These are phyloP conservation scores for Chaitophorus viminalis DNA, from an alignment of 2,888 invertebrate species.

Conservation along the genomic window DNA sequence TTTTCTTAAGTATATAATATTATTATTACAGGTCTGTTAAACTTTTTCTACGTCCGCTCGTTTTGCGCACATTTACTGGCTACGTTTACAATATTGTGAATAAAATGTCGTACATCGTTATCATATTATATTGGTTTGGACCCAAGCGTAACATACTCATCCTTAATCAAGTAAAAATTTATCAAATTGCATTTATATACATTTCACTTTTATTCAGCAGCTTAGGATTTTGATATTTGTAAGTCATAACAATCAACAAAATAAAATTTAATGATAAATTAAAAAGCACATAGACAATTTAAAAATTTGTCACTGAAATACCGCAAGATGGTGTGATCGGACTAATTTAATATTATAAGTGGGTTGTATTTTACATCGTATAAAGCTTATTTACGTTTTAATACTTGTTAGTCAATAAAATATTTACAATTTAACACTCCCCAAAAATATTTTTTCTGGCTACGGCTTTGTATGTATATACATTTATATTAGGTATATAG, in stretches of 20 bases:
- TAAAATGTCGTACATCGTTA: not conserved
- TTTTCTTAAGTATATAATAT: not conserved
- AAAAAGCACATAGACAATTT: too few relatives aligned
- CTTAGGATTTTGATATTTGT: not conserved
- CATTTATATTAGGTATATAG: too few relatives aligned
- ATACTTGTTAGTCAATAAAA: too few relatives aligned
- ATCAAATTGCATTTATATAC: not conserved
- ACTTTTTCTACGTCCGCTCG: not conserved
- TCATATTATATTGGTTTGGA: not conserved
- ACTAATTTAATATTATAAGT: too few relatives aligned
- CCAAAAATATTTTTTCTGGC: too few relatives aligned
- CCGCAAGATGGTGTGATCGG: too few relatives aligned
- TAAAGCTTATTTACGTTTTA: too few relatives aligned
- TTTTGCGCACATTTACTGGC: not conserved
- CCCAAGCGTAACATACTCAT: not conserved
- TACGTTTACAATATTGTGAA: not conserved
- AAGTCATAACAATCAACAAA: not conserved
- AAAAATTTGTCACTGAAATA: too few relatives aligned
- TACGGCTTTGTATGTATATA: too few relatives aligned
- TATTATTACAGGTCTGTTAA: not conserved
- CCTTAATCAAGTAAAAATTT: not conserved
- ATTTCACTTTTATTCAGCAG: not conserved
- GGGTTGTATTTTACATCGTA: too few relatives aligned
- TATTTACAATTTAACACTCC: too few relatives aligned
- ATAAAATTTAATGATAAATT: too few relatives aligned